Percentiles rank a stretch among this genome's conserved stretches.
These are phyloP conservation scores for Diorhabda elongata DNA, from an alignment of 1,140 invertebrate genomes.

Conservation along the genomic window DNA sequence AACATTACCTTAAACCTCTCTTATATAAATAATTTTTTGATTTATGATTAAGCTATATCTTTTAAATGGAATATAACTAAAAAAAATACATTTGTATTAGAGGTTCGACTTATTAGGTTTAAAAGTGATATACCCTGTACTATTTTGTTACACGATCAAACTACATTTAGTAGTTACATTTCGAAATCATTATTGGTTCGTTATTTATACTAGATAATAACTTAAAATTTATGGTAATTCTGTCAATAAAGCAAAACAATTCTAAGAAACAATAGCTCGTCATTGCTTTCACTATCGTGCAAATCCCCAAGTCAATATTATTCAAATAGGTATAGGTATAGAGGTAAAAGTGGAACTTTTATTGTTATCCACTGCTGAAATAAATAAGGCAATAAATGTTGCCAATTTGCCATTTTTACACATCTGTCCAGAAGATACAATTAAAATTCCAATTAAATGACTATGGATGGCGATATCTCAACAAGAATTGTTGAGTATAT, in stretches of 20 bases:
- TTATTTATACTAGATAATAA: no score
- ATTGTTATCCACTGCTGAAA: constrained; percentile 14
- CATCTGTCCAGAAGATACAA: constrained; percentile 14
- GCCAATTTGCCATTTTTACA: constrained; percentile 19
- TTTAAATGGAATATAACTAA: no score
- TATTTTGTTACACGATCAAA: no score
- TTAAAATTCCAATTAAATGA: constrained; percentile 17
- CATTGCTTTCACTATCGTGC: constrained; percentile 13
- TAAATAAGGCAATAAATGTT: constrained; percentile 12
- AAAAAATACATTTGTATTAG: no score
- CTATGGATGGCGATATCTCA: neutral
- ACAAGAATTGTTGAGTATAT: neutral
- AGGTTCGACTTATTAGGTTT: no score
- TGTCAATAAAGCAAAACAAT: constrained; percentile 1
- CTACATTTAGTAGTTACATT: no score
- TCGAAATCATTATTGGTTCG: no score
- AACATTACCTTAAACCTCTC: no score
- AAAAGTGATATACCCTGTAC: no score
- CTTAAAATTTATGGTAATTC: neutral
- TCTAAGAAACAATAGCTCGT: neutral
- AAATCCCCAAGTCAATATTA: constrained; percentile 13
- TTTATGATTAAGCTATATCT: no score
- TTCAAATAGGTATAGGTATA: constrained; percentile 10
- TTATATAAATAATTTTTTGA: no score
- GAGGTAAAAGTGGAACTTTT: constrained; percentile 10